phyloP scores from a whole-genome alignment of 2,888 invertebrate species.

The Strigamia maritima region DNA sequence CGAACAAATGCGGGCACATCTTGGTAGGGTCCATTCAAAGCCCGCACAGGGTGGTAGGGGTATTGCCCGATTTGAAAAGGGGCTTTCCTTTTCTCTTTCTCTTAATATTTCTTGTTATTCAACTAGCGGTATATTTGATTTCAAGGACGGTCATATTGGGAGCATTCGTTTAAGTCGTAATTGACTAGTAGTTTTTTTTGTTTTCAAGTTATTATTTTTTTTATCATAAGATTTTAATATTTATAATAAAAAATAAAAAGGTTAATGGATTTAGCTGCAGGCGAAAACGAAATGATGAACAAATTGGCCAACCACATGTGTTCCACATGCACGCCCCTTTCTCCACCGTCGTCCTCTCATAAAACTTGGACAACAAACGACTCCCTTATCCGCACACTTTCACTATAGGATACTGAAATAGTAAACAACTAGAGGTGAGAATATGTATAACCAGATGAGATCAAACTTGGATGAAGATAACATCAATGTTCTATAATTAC shows the following conservation, averaged over 20 bases:
- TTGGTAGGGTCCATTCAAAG: background rate
- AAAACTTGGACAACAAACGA: background rate
- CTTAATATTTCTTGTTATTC: background rate
- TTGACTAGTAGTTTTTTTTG: too few species aligned
- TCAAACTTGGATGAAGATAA: too few species aligned
- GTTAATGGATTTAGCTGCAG: background rate
- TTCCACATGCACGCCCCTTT: background rate
- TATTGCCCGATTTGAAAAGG: background rate
- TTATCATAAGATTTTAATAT: background rate
- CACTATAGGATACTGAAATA: background rate
- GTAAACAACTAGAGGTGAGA: background rate
- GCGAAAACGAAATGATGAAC: background rate
- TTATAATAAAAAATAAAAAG: background rate
- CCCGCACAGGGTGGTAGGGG: background rate
- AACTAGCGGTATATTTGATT: background rate
- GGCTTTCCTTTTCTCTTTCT: background rate
- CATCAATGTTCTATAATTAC: too few species aligned
- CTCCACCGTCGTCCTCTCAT: background rate
- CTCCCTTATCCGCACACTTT: background rate
- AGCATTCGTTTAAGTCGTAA: too few species aligned
- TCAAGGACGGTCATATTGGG: too few species aligned
- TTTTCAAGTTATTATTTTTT: background rate
- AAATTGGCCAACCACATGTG: conserved; percentile 4
- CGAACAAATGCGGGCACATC: background rate
- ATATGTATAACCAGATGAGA: background rate